phyloP scores from a whole-genome alignment of 2,113 vertebrate species.

The Cervus canadensis region DNA sequence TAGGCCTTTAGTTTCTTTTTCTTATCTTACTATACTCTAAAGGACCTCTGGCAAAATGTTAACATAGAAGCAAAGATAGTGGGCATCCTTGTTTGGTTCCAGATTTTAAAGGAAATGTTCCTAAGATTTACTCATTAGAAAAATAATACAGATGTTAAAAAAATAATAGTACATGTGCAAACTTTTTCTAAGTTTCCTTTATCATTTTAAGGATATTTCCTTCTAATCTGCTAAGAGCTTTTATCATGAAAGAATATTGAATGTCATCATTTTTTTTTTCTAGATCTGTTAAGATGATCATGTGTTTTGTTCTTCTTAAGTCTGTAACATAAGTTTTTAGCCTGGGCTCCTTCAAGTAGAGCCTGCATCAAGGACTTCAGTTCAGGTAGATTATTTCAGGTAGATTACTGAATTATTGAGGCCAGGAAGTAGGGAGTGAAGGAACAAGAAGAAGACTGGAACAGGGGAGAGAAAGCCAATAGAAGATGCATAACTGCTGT shows the following conservation, averaged over 20 bases:
- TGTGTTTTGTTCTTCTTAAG: not conserved
- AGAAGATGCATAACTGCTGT: rapidly evolving
- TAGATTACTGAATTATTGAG: not conserved
- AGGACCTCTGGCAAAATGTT: no score
- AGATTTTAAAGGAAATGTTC: no score
- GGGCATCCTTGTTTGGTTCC: no score
- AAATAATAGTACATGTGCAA: no score
- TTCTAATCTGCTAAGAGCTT: not conserved
- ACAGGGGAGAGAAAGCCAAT: not conserved
- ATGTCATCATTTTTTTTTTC: not conserved
- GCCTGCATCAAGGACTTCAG: not conserved
- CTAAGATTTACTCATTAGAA: no score
- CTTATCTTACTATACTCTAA: no score
- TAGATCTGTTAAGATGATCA: not conserved
- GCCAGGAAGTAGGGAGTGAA: not conserved
- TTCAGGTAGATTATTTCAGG: not conserved
- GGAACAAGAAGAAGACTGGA: not conserved
- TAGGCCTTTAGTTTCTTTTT: no score
- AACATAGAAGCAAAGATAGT: no score
- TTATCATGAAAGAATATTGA: not conserved
- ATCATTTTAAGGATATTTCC: not conserved
- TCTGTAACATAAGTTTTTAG: not conserved
- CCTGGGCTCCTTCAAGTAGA: not conserved
- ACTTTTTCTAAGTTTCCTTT: not conserved
- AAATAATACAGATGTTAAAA: no score